Conservation (phyloP, 2,113 vertebrate species). For the Paraplagusia blochii region DNA sequence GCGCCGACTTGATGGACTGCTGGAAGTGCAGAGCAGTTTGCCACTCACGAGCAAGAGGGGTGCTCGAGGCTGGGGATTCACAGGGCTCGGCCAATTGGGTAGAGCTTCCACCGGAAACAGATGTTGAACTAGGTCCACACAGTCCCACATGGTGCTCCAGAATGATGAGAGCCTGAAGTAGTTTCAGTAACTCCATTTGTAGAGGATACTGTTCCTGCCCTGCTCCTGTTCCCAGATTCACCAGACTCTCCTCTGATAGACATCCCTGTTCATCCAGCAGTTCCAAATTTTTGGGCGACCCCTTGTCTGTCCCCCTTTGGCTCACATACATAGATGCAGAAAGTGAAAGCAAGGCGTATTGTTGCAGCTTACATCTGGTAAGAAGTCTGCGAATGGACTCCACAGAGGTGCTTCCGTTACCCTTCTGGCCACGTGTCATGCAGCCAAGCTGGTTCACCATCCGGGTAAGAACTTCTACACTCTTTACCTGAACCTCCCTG, state of each 20-base stretch:
- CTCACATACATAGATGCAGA: constrained; percentile 90
- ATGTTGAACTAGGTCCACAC: constrained; percentile 45
- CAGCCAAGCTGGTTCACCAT: constrained; percentile 80
- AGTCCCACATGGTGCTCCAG: constrained; percentile 84
- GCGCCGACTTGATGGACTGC: constrained; percentile 88
- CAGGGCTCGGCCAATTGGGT: constrained; percentile 65
- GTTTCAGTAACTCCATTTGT: constrained; percentile 91
- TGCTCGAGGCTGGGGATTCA: constrained; percentile 67
- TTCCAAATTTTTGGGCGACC: constrained; percentile 3
- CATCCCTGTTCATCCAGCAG: constrained; percentile 64
- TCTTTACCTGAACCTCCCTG: constrained; percentile 93
- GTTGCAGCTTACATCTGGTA: constrained; percentile 84
- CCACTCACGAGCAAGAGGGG: constrained; percentile 88
- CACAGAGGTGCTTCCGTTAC: constrained; percentile 36
- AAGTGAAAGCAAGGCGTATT: constrained; percentile 86
- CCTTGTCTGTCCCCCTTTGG: constrained; percentile 73
- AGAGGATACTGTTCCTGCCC: constrained; percentile 90
- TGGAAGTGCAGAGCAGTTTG: constrained; percentile 87
- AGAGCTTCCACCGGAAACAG: constrained; percentile 7
- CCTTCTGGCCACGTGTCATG: constrained; percentile 69
- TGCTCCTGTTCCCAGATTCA: constrained; percentile 82
- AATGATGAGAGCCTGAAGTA: constrained; percentile 88
- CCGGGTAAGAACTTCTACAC: constrained; percentile 87
- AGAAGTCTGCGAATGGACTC: constrained; percentile 80
- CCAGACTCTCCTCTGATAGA: constrained; percentile 84